Evolutionary conservation across 2,888 invertebrate species (phyloP).

Genomic region (Zaprionus lineosus): DNA sequence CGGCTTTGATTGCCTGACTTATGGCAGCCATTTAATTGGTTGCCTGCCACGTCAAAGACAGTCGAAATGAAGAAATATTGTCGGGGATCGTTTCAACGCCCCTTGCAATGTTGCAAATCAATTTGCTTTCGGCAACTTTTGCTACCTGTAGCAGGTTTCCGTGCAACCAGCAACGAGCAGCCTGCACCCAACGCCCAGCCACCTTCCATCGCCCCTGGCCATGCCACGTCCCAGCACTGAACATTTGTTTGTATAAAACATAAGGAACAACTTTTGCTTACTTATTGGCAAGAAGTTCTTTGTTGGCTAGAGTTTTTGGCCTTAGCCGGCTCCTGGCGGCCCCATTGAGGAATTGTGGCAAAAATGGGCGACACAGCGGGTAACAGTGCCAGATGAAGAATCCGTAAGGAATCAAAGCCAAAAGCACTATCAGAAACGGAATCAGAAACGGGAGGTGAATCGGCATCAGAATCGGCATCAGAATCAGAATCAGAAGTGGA

Average conservation of each 20-base stretch:
- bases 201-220: no score
- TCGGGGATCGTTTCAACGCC: constrained; percentile 15
- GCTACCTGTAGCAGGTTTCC: constrained; percentile 45
- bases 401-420: no score
- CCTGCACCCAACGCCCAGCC: no score
- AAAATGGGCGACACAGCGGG: no score
- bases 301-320: constrained; percentile 33
- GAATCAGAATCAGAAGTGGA: no score
- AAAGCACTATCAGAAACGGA: no score
- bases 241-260: constrained; percentile 64
- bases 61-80: constrained; percentile 64
- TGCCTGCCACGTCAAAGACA: constrained; percentile 67
- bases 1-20: constrained; percentile 68
- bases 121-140: constrained; percentile 64
- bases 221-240: no score
- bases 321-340: not conserved
- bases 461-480: no score
- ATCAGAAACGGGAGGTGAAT: no score
- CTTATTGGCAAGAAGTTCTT: constrained; percentile 60
- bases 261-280: constrained; percentile 64
- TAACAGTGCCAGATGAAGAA: no score
- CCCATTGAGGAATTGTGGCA: constrained; percentile 17
- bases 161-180: constrained; percentile 10
- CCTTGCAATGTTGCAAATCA: constrained; percentile 60
- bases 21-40: constrained; percentile 65